Percentiles rank a stretch among this genome's conserved stretches.
phyloP scores from a whole-genome alignment of 1,140 invertebrate species.

The Caenorhabditis inopinata region DNA sequence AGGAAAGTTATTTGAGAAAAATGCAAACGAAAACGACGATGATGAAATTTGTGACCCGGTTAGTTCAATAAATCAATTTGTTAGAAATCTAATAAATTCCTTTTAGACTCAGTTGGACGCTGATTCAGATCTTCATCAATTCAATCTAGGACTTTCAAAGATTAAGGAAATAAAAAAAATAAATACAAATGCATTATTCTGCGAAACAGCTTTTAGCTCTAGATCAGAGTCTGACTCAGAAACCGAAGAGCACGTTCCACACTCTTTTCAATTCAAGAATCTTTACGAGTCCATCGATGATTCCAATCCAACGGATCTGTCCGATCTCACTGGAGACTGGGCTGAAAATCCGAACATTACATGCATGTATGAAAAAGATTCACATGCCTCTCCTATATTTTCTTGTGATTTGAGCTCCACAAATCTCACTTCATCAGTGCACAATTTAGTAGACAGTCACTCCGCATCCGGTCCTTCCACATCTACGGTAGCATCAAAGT shows the following conservation, averaged over 20 bases:
- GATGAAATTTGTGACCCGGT: background rate
- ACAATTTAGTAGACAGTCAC: background rate
- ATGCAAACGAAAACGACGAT: background rate
- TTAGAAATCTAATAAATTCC: background rate
- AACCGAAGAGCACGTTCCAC: background rate
- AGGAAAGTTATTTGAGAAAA: background rate
- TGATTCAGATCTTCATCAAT: background rate
- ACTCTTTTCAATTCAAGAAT: background rate
- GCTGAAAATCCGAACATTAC: background rate
- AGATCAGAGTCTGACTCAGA: background rate
- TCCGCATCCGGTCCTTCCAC: background rate
- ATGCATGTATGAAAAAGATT: background rate
- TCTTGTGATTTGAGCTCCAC: too few species aligned
- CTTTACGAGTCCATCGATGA: background rate
- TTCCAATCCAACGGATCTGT: background rate
- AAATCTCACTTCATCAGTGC: too few species aligned
- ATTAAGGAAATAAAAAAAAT: background rate
- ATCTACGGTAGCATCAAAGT: background rate
- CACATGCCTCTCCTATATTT: too few species aligned
- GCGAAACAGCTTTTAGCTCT: background rate
- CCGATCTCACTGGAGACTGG: conserved; percentile 3
- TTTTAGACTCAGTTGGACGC: background rate
- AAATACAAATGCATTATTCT: background rate
- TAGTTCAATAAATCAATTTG: background rate
- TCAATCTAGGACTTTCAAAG: background rate